phyloP scores from a whole-genome alignment of 1,140 invertebrate species.

The Agrilus planipennis region DNA sequence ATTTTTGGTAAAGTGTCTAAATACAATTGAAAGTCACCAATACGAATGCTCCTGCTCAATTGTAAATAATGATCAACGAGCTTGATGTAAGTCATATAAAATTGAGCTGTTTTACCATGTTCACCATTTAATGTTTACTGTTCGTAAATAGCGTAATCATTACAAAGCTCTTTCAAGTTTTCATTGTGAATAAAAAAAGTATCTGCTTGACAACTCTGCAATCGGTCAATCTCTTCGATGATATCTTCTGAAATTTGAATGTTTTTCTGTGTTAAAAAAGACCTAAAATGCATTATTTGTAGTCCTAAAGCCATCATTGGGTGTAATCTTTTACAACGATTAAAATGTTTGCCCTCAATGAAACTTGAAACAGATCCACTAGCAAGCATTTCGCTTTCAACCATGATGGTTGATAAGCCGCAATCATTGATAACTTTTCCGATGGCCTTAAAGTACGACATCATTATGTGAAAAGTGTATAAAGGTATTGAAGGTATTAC shows the following conservation, averaged over 20 bases:
- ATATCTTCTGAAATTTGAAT: constrained; percentile 3
- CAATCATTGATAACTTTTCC: constrained; percentile 9
- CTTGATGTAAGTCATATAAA: constrained; percentile 12
- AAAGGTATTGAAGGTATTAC: constrained; percentile 29
- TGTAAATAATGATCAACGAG: constrained; percentile 14
- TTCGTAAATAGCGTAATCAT: constrained; percentile 12
- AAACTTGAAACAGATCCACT: constrained; percentile 11
- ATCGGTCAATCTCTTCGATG: constrained; percentile 6
- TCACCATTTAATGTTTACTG: constrained; percentile 14
- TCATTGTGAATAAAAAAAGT: constrained; percentile 7
- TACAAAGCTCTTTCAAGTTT: not conserved
- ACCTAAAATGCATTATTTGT: constrained; percentile 14
- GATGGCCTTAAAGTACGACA: constrained; percentile 17
- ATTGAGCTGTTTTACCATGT: constrained; percentile 13
- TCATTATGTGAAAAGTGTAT: constrained; percentile 31
- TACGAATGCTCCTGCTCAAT: constrained; percentile 13
- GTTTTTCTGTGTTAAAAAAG: constrained; percentile 11
- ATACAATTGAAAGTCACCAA: constrained; percentile 14
- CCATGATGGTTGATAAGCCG: constrained; percentile 2
- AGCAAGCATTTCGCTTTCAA: constrained; percentile 11
- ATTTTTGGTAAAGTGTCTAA: constrained; percentile 10
- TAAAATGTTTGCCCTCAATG: constrained; percentile 15
- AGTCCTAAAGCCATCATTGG: constrained; percentile 7
- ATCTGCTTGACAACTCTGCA: not conserved
- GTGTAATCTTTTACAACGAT: constrained; percentile 14